Percentiles rank a stretch among this genome's conserved stretches.
These are phyloP conservation scores for Azorinus chamasolen DNA, from an alignment of 2,888 invertebrate species.

Conservation along the genomic window DNA sequence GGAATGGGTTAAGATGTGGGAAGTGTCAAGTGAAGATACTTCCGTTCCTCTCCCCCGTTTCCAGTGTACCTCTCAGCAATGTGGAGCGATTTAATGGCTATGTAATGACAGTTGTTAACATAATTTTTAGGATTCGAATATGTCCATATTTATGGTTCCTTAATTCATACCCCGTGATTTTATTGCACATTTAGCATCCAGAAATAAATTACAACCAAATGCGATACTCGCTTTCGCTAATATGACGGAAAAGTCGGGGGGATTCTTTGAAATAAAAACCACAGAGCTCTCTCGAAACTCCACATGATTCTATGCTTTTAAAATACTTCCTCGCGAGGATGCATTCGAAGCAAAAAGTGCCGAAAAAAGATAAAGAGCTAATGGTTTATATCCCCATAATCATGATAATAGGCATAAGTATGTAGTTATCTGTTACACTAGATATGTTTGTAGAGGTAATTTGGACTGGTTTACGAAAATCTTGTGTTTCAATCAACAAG, in stretches of 20 bases:
- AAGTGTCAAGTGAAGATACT: too few relatives aligned
- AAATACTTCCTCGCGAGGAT: too few relatives aligned
- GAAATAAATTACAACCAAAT: slow-evolving; percentile 48
- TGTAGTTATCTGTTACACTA: slow-evolving; percentile 17
- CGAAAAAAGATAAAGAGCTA: slow-evolving; percentile 55
- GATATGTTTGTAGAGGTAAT: slow-evolving; percentile 9
- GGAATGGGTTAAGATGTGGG: too few relatives aligned
- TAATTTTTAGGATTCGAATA: slow-evolving; percentile 47
- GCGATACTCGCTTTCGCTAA: slow-evolving; percentile 14
- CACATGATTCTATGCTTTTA: too few relatives aligned
- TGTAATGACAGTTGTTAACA: slow-evolving; percentile 57
- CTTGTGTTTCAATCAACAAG: slow-evolving; percentile 10
- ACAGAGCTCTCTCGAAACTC: too few relatives aligned
- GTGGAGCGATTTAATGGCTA: slow-evolving; percentile 19
- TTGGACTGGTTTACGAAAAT: background rate
- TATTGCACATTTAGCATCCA: slow-evolving; percentile 62
- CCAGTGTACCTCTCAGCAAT: too few relatives aligned
- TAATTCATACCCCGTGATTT: slow-evolving; percentile 56
- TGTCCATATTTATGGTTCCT: slow-evolving; percentile 56
- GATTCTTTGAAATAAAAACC: too few relatives aligned
- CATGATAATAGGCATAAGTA: slow-evolving; percentile 52
- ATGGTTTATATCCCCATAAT: slow-evolving; percentile 59
- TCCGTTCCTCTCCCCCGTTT: too few relatives aligned
- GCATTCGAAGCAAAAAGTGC: slow-evolving; percentile 20
- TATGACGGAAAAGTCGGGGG: too few relatives aligned